phyloP scores from a whole-genome alignment of 2,888 invertebrate genomes.

The Exephanes ischioxanthus region DNA sequence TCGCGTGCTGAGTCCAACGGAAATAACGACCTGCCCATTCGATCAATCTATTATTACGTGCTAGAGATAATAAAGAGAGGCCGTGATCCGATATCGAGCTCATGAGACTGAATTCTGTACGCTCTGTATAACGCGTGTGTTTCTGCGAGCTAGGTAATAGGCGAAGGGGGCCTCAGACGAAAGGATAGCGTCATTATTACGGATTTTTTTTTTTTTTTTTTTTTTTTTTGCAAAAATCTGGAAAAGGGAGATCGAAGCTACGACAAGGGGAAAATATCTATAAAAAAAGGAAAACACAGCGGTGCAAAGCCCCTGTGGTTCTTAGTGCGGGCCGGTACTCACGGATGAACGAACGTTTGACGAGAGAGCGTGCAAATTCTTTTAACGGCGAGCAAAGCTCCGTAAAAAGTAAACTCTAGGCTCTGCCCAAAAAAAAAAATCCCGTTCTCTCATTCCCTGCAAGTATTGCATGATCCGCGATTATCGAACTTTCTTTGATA shows the following conservation, averaged over 20 bases:
- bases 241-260: conserved; percentile 43
- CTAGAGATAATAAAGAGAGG: conserved; percentile 63
- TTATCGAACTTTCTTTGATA: conserved; percentile 81
- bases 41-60: conserved; percentile 55
- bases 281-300: conserved; percentile 62
- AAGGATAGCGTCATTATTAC: conserved; percentile 61
- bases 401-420: conserved; percentile 74
- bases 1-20: conserved; percentile 74
- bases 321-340: conserved; percentile 67
- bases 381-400: conserved; percentile 82
- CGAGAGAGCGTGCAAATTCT: conserved; percentile 83
- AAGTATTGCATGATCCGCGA: conserved; percentile 68
- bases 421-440: background rate
- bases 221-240: conserved; percentile 60
- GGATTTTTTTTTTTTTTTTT: conserved; percentile 60
- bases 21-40: conserved; percentile 53
- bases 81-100: conserved; percentile 66
- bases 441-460: conserved; percentile 42
- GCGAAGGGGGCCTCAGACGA: conserved; percentile 32
- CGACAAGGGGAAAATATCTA: conserved; percentile 35
- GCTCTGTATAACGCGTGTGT: conserved; percentile 9
- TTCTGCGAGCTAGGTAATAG: conserved; percentile 31
- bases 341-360: conserved; percentile 83
- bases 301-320: conserved; percentile 63
- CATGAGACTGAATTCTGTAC: conserved; percentile 38